Evolutionary conservation across 2,888 invertebrate genomes (phyloP), one percentile per base, ranked within the genome.

Genomic region (Adelphocoris suturalis): DNA sequence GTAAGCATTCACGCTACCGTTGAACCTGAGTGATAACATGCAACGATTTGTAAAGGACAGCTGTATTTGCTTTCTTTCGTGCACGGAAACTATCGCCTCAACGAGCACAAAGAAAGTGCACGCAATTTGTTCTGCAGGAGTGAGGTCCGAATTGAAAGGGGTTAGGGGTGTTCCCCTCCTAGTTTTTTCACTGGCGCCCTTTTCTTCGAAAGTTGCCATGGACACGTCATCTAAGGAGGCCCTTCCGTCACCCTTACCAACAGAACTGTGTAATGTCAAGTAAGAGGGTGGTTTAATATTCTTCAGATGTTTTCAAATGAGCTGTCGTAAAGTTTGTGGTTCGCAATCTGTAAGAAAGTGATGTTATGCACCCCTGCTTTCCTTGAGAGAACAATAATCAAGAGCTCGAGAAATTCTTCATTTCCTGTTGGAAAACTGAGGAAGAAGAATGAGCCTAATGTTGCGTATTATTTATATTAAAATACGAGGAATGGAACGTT

Each of bases 281-380:
- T 23, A 68, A 75, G 68, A 86, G 75, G 47, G 86, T 13, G 86
- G 48, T 86, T 85, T 86, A 86, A 86, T 86, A 86, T 86, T 86
- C 86, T 47, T 86, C 86, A 86, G 86, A 86, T 86, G 86, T 86
- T 86, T 86, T 86, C 75, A 75, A 86, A 86, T 86, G 86, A 86
- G 86, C 86, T 86, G 86, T 86, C 86, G 86, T 86, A 86, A 86
- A 86, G 86, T 86, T 86, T 75, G 86, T 48, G 86, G 86, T 48
- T 68, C n/a, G 86, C 86, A 86, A 86, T 86, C 86, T 75, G 86
- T 86, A 86, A 86, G 46, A 86, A 86, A 86, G 75, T 75, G 47
- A 86, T 75, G 86, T 86, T 86, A 86, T 86, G 86, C 86, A 86
- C 86, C 86, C 86, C 47, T 47, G 47, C 48, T 86, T 47, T 75